phyloP scores from a whole-genome alignment of 2,797 vertebrate species.

The Triplophysa bombifrons region DNA sequence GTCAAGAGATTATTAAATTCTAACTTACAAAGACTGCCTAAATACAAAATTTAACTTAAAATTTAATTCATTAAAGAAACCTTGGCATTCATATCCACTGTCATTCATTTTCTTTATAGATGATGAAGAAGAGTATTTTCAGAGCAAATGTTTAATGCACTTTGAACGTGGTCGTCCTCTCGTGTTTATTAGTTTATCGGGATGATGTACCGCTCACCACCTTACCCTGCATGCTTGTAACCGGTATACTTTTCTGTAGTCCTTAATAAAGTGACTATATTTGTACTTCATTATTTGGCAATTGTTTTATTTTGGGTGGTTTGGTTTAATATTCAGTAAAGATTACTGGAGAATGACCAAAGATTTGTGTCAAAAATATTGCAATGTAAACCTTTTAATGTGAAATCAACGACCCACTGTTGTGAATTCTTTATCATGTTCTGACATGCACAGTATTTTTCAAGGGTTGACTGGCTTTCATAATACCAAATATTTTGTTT shows the following conservation, averaged over 20 bases:
- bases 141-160: slow-evolving; percentile 20
- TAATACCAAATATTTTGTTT: neutral
- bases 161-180: slow-evolving; percentile 47
- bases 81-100: slow-evolving; percentile 23
- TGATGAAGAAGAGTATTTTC: slow-evolving; percentile 19
- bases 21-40: slow-evolving; percentile 39
- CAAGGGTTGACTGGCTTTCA: neutral
- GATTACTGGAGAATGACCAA: neutral
- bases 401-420: neutral
- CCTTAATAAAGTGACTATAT: slow-evolving; percentile 86
- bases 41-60: slow-evolving; percentile 14
- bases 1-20: slow-evolving; percentile 39
- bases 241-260: slow-evolving; percentile 79
- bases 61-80: slow-evolving; percentile 34
- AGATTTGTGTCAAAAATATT: neutral
- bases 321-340: neutral
- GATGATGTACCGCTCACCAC: slow-evolving; percentile 65
- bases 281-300: slow-evolving; percentile 69
- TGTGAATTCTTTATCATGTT: slow-evolving; percentile 10
- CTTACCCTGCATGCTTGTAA: slow-evolving; percentile 79
- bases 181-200: slow-evolving; percentile 58
- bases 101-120: slow-evolving; percentile 26
- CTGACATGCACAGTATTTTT: slow-evolving; percentile 14
- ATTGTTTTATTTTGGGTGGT: slow-evolving; percentile 19
- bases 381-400: neutral